Conservation (phyloP, 2,113 vertebrate species). For the Jaculus jaculus region DNA sequence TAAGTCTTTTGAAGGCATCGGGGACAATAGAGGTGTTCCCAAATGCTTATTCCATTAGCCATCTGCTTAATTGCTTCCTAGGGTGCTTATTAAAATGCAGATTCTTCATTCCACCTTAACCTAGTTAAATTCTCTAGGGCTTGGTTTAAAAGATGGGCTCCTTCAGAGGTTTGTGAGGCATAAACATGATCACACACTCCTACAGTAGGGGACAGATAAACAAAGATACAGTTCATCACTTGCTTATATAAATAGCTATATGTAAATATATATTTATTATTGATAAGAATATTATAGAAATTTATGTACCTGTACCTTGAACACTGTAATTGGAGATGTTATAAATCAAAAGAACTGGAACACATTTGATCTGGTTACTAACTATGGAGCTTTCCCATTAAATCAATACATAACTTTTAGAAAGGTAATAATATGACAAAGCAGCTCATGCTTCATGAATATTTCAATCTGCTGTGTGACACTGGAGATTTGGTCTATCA, state of each 20-base stretch:
- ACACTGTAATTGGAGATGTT: neutral
- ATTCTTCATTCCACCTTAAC: neutral
- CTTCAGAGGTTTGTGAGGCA: neutral
- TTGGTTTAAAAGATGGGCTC: neutral
- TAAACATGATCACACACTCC: neutral
- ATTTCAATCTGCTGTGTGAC: neutral
- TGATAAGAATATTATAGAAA: neutral
- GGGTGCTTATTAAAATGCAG: conserved; percentile 10
- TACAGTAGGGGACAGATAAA: neutral
- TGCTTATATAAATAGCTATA: neutral
- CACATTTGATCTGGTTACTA: neutral
- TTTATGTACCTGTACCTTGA: conserved; percentile 26
- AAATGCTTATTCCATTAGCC: neutral
- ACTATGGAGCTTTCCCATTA: neutral
- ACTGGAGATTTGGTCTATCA: neutral
- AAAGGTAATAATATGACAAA: neutral
- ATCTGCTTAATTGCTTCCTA: conserved; percentile 5
- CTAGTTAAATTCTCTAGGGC: neutral
- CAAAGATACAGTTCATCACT: neutral
- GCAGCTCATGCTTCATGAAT: neutral
- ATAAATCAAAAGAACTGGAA: neutral
- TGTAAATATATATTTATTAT: neutral
- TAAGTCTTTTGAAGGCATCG: neutral
- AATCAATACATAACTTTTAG: neutral
- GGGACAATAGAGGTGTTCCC: neutral